phyloP scores from a whole-genome alignment of 2,113 vertebrate genomes.

The Lutjanus erythropterus region DNA sequence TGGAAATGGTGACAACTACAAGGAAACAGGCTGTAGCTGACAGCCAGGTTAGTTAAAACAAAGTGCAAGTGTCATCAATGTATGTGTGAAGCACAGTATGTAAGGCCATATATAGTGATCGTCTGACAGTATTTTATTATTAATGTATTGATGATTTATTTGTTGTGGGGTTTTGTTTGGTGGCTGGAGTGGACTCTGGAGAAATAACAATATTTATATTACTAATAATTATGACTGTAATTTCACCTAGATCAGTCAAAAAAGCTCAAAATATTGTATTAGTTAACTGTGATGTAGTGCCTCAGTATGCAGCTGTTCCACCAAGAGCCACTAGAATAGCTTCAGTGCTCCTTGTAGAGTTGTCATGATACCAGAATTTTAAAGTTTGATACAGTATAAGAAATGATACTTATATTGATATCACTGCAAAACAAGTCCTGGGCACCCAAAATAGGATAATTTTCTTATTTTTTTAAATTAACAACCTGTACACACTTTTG shows the following conservation, averaged over 20 bases:
- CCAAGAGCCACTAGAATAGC: background rate
- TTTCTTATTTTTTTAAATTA: too few relatives aligned
- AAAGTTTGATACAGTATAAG: too few relatives aligned
- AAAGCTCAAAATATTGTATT: background rate
- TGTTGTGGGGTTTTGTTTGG: background rate
- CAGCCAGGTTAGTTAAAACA: constrained; percentile 83
- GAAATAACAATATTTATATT: too few relatives aligned
- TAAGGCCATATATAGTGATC: background rate
- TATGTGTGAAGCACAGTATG: background rate
- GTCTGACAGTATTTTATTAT: background rate
- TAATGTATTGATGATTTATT: background rate
- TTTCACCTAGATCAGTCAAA: too few relatives aligned
- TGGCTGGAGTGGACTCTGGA: background rate
- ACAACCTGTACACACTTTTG: too few relatives aligned
- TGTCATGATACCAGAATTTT: too few relatives aligned
- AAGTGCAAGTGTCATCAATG: background rate
- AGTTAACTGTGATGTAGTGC: background rate
- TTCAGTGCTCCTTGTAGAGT: background rate
- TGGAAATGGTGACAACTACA: constrained; percentile 93
- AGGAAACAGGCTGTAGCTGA: constrained; percentile 80
- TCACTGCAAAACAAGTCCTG: too few relatives aligned
- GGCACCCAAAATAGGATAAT: too few relatives aligned
- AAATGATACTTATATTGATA: too few relatives aligned
- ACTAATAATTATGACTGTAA: too few relatives aligned
- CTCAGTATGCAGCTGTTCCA: background rate